Base-by-base conservation (phyloP, 2,797 vertebrate genomes). In the Mormyrops attenuatus region DNA sequence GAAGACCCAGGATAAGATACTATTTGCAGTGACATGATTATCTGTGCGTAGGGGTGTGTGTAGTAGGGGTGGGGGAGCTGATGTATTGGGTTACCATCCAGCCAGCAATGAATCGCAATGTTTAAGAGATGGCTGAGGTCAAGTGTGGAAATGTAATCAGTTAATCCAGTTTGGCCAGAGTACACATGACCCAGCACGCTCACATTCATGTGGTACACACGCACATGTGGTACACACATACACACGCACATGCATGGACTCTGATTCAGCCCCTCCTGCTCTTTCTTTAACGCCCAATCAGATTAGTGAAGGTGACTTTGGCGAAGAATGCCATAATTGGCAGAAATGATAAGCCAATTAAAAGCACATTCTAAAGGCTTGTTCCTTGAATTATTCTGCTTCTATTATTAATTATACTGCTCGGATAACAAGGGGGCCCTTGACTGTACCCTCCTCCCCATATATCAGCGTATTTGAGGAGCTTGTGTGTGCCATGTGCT, bases 251-350 rank as follows among this genome's bases (percentile, higher is more conserved):
- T 17, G 73, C 22, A 20, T 86, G n/a, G 38, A 44, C 38, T 80
- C 60, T 66, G 60, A 69, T 11, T 69, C 63, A 69, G 63, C 17
- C 73, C 34, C 13, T 20, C 73, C 73, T 6, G 1, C 41, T 80
- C 34, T 15, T 94, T 94, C 93, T 94, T 89, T 92, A 92, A 94
- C 92, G 91, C 91, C 91, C 91, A 94, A 95, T 94, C 90, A 92
- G 95, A 95, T 96, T 95, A 95, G 93, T 93, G 94, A 95, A 96
- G 95, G 95, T 96, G 95, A 95, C 95, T 93, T 92, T 92, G 90
- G 92, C 69, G 90, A 91, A 93, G 92, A 94, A 95, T 94, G 95
- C 89, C 92, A 94, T 95, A 95, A 95, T 95, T 96, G 94, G 93
- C 92, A 94, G 91, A 95, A 95, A 95, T 94, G 93, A 94, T 95